Conservation (phyloP, 2,113 vertebrate species). For the Mustela lutreola region DNA sequence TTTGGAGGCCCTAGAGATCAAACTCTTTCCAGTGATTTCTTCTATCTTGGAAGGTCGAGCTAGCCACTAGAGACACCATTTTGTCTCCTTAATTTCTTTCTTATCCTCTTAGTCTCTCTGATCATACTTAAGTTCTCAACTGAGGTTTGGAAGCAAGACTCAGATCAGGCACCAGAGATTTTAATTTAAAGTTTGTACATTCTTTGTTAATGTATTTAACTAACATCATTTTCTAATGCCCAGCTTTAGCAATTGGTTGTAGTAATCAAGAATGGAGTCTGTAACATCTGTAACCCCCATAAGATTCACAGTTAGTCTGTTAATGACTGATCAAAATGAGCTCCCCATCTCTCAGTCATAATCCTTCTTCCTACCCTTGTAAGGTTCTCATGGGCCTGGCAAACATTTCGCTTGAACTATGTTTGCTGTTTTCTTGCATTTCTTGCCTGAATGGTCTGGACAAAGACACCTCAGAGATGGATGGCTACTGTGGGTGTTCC, state of each 20-base stretch:
- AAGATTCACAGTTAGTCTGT: background rate
- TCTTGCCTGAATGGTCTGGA: background rate
- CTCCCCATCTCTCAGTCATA: background rate
- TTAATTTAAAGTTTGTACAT: background rate
- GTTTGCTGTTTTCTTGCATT: background rate
- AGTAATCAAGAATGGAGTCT: background rate
- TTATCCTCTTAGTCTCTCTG: background rate
- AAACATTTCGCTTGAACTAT: background rate
- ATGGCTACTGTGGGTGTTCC: background rate
- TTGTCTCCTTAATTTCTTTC: background rate
- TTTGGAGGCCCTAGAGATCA: background rate
- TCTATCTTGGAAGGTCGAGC: background rate
- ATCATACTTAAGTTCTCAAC: background rate
- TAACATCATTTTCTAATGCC: background rate
- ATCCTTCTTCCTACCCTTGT: background rate
- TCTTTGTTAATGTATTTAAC: background rate
- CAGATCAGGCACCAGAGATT: background rate
- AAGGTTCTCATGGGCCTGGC: background rate
- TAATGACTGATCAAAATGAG: background rate
- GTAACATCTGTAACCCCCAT: background rate
- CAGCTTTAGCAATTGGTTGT: background rate
- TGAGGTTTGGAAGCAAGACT: background rate
- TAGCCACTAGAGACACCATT: background rate
- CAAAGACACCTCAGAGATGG: background rate
- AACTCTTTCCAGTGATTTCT: background rate